Conservation (phyloP, 1,140 invertebrate species). For the Eumaeus atala region DNA sequence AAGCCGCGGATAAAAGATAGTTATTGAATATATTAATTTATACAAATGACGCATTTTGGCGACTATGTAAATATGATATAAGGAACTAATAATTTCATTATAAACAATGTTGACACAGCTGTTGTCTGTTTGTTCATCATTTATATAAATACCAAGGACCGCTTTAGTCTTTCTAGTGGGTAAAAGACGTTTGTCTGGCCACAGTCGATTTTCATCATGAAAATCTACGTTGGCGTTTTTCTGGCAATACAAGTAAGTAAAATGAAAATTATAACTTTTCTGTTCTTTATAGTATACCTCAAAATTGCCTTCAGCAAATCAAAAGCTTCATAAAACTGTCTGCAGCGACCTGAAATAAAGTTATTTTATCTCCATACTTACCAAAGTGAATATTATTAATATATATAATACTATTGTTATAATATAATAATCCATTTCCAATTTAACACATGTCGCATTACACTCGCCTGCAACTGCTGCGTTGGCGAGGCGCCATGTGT, state of each 20-base stretch:
- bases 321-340: no score
- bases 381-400: no score
- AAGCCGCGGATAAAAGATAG: neutral
- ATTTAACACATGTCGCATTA: no score
- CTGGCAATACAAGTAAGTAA: neutral
- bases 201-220: neutral
- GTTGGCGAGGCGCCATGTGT: no score
- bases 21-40: neutral
- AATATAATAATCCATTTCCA: no score
- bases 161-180: neutral
- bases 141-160: neutral
- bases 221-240: neutral
- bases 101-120: neutral
- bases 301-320: no score
- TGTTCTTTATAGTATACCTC: no score
- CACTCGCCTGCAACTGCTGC: no score
- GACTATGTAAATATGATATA: neutral
- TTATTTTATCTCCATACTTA: no score
- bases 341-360: neutral
- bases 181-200: neutral
- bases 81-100: slow-evolving; percentile 1
- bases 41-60: neutral
- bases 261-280: neutral
- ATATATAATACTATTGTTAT: no score
- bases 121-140: neutral